These are phyloP conservation scores for Glossosoma conforme DNA, from an alignment of 1,140 invertebrate species.

Conservation along the genomic window DNA sequence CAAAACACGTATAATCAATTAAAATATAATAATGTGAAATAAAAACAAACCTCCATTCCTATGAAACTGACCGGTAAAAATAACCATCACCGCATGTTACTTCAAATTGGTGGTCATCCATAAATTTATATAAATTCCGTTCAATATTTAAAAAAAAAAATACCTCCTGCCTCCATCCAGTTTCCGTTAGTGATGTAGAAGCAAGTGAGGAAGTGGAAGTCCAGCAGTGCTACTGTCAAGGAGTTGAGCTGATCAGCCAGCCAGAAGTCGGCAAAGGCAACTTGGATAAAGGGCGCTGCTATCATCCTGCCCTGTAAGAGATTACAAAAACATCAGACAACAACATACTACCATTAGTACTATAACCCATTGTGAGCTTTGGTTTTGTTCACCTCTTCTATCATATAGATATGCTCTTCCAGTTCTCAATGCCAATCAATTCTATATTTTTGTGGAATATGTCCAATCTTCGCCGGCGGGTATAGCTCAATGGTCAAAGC, in stretches of 20 bases:
- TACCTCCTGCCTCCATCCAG: constrained; percentile 61
- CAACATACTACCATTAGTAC: too few relatives aligned
- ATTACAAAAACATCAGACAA: constrained; percentile 21
- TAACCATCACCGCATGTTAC: too few relatives aligned
- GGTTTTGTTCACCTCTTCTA: too few relatives aligned
- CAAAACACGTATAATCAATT: too few relatives aligned
- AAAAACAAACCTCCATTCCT: neutral
- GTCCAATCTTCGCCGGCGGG: too few relatives aligned
- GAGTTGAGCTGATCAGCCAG: constrained; percentile 98
- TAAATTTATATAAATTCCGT: neutral
- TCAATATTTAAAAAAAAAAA: constrained; percentile 23
- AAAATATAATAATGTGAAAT: neutral
- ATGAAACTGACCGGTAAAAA: too few relatives aligned
- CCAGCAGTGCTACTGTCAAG: constrained; percentile 80
- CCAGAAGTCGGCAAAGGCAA: constrained; percentile 99
- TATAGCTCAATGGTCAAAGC: too few relatives aligned
- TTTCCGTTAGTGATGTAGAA: constrained; percentile 73
- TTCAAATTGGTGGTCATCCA: too few relatives aligned
- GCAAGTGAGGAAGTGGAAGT: constrained; percentile 90
- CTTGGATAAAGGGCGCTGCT: constrained; percentile 90
- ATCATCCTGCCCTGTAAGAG: constrained; percentile 72
- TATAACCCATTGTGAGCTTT: neutral
- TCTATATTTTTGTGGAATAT: too few relatives aligned
- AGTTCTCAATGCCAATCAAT: too few relatives aligned
- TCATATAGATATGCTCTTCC: neutral